Evolutionary conservation across 2,888 invertebrate genomes (phyloP), one percentile per base, ranked within the genome.

Genomic region (Stenotaenia linearis): DNA sequence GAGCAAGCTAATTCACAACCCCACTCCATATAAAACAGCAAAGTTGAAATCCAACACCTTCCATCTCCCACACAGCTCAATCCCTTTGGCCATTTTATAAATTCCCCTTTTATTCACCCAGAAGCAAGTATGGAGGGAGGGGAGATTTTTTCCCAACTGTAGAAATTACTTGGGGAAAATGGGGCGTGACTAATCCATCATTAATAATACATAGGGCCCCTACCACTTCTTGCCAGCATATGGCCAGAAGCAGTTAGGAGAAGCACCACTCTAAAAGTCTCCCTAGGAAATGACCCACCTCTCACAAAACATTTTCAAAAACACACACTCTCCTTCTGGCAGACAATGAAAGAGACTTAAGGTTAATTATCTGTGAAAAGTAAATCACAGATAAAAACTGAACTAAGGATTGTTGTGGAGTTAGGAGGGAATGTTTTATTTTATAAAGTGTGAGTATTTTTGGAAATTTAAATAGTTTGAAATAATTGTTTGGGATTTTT

Each of bases 141-240:
- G 61, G 61, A 25, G 25, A 61, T 61, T 61, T 61, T 28, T 61
- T 56, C 12, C 23, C 61, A 61, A 61, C 61, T 61, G 10, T 6
- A 61, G 61, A 61, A 61, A 61, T 61, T 61, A 61, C 61, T 61
- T 61, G 61, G 61, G 15, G 61, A 61, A 61, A 61, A 61, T 61
- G 61, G 61, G 61, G 61, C 61, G 61, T 61, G 61, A 61, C 61
- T 61, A 61, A 61, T 61, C 61, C 61, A 61, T 61, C 61, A 61
- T 61, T 61, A 61, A 61, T 61, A 61, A 61, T 61, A 61, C 61
- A 61, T 61, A 61, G 61, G 61, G 45, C 28, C 61, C 61, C 61
- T 61, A 61, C 61, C 61, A 61, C 61, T 61, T 61, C 28, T 61
- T 45, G 45, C 56, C 61, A 61, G 15, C 61, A 61, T 61, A 61